Evolutionary conservation across 2,888 invertebrate species (phyloP).

Genomic region (Melanophora roralis): DNA sequence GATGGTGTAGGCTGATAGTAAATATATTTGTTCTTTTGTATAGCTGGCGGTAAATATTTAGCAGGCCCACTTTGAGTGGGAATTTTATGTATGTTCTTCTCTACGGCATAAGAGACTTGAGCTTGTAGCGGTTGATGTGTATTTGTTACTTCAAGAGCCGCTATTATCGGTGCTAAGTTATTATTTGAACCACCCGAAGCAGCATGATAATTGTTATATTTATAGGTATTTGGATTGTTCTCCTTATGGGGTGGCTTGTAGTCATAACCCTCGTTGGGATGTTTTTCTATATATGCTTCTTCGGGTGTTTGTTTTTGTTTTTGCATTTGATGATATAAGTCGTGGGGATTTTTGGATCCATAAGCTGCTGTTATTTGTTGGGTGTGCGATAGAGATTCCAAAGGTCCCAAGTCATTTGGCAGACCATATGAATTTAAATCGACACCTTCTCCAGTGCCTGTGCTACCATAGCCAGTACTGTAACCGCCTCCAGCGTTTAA

Average conservation of each 20-base stretch:
- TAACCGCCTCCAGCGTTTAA: constrained; percentile 48
- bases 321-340: constrained; percentile 74
- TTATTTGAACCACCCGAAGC: constrained; percentile 49
- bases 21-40: constrained; percentile 72
- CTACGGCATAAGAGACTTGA: constrained; percentile 67
- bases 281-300: constrained; percentile 71
- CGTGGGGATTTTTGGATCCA: constrained; percentile 66
- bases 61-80: constrained; percentile 3
- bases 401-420: constrained; percentile 69
- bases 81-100: constrained; percentile 72
- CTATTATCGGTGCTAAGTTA: constrained; percentile 72
- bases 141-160: constrained; percentile 73
- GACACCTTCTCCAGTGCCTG: constrained; percentile 47
- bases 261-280: constrained; percentile 73
- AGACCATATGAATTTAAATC: constrained; percentile 66
- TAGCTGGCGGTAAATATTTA: constrained; percentile 68
- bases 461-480: constrained; percentile 14
- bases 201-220: constrained; percentile 71
- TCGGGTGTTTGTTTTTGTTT: constrained; percentile 70
- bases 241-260: constrained; percentile 62
- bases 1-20: constrained; percentile 69
- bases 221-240: constrained; percentile 55
- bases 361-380: constrained; percentile 76
- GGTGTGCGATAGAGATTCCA: constrained; percentile 74
- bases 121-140: constrained; percentile 58